phyloP scores from a whole-genome alignment of 2,797 vertebrate genomes.

The Acipenser oxyrinchus region DNA sequence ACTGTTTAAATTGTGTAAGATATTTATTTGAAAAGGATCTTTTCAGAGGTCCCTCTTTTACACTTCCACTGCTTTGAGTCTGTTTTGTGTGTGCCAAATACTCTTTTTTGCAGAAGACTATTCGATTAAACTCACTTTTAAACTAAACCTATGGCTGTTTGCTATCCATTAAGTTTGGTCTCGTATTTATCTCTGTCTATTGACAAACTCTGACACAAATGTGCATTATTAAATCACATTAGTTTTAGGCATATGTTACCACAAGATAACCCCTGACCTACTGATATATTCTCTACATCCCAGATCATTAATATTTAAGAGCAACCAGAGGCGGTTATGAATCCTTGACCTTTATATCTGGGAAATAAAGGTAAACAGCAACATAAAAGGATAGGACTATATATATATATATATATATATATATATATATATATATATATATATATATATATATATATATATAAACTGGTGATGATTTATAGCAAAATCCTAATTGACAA shows the following conservation, averaged over 20 bases:
- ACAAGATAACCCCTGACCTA: constrained; percentile 59
- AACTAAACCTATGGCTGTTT: background rate
- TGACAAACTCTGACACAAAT: constrained; percentile 27
- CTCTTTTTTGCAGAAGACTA: too few relatives aligned
- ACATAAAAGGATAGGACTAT: background rate
- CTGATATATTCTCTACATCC: constrained; percentile 47
- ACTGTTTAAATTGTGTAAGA: too few relatives aligned
- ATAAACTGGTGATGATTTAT: background rate
- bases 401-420: too few relatives aligned
- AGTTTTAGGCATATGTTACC: constrained; percentile 51
- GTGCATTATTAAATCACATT: constrained; percentile 55
- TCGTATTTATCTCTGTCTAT: constrained; percentile 35
- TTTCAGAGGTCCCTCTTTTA: too few relatives aligned
- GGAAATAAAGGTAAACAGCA: constrained; percentile 9
- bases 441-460: too few relatives aligned
- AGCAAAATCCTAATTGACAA: too few relatives aligned
- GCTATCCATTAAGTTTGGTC: constrained; percentile 3
- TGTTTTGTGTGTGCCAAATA: too few relatives aligned
- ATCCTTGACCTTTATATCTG: constrained; percentile 49
- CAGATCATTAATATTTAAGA: constrained; percentile 60
- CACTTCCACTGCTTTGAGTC: too few relatives aligned
- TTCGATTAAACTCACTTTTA: background rate
- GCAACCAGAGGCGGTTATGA: constrained; percentile 36
- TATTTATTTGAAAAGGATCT: too few relatives aligned
- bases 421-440: too few relatives aligned